phyloP scores from a whole-genome alignment of 2,797 vertebrate genomes.

The Pantherophis alleghaniensis region DNA sequence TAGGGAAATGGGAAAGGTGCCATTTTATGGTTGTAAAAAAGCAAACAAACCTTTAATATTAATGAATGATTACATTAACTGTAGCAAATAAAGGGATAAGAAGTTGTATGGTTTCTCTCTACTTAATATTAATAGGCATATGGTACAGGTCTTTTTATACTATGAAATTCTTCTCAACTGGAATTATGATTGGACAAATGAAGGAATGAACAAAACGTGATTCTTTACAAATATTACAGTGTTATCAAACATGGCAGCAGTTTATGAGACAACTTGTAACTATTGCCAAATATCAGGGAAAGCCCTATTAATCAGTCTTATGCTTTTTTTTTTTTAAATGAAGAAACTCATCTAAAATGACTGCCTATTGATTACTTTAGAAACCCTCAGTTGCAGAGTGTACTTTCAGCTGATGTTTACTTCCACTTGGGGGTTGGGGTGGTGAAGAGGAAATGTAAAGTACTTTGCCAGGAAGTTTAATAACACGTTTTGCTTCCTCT shows the following conservation, averaged over 20 bases:
- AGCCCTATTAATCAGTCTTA: background rate
- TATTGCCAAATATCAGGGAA: background rate
- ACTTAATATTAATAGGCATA: background rate
- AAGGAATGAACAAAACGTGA: slow-evolving; percentile 14
- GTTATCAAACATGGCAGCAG: background rate
- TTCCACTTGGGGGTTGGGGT: background rate
- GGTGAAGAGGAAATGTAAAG: background rate
- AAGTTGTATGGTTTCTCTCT: background rate
- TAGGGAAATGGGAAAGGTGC: background rate
- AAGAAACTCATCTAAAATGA: slow-evolving; percentile 2
- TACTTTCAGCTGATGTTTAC: background rate
- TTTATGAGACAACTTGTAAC: background rate
- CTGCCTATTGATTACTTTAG: background rate
- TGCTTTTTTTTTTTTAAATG: background rate
- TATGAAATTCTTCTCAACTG: background rate
- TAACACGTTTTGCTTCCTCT: slow-evolving; percentile 9
- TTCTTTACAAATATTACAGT: background rate
- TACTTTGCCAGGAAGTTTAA: slow-evolving; percentile 18
- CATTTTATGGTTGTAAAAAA: background rate
- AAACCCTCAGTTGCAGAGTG: background rate
- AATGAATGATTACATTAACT: background rate
- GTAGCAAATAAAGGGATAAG: background rate
- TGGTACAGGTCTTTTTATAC: background rate
- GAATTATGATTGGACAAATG: slow-evolving; percentile 4
- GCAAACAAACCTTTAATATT: background rate